Percentiles rank a stretch among this genome's conserved stretches.
Conservation (phyloP, 2,113 vertebrate species). For the Heterochromis multidens region DNA sequence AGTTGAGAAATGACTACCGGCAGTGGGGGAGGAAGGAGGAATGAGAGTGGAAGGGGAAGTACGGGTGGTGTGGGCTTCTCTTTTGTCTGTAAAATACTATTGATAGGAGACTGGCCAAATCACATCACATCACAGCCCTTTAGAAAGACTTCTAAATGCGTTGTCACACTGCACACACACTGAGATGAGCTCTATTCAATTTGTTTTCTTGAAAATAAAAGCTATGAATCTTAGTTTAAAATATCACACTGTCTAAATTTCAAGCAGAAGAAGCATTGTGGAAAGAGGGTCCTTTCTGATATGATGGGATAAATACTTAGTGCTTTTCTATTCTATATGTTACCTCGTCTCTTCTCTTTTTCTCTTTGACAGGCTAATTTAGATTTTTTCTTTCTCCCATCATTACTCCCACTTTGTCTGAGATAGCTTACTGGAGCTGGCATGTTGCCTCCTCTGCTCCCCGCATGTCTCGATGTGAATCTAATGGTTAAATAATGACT, state of each 20-base stretch:
- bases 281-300: conserved; percentile 1
- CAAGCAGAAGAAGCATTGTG: not conserved
- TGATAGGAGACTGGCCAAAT: conserved; percentile 48
- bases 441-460: conserved; percentile 9
- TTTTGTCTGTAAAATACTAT: conserved; percentile 57
- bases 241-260: conserved; percentile 35
- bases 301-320: conserved; percentile 1
- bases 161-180: conserved; percentile 29
- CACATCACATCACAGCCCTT: conserved; percentile 42
- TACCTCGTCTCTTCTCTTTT: not conserved
- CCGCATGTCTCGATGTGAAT: conserved; percentile 29
- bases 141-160: conserved; percentile 24
- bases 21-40: not conserved
- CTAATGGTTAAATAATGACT: conserved; percentile 66
- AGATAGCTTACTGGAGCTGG: not conserved
- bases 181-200: conserved; percentile 29
- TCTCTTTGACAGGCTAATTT: not conserved
- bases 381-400: conserved; percentile 6
- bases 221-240: conserved; percentile 34
- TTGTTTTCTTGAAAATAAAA: conserved; percentile 14
- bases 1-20: conserved; percentile 53
- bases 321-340: not conserved
- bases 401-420: conserved; percentile 11
- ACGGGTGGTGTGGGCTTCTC: conserved; percentile 16
- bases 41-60: not conserved